Conservation (phyloP, 2,888 invertebrate genomes). For the Drosophila aldrichi region DNA sequence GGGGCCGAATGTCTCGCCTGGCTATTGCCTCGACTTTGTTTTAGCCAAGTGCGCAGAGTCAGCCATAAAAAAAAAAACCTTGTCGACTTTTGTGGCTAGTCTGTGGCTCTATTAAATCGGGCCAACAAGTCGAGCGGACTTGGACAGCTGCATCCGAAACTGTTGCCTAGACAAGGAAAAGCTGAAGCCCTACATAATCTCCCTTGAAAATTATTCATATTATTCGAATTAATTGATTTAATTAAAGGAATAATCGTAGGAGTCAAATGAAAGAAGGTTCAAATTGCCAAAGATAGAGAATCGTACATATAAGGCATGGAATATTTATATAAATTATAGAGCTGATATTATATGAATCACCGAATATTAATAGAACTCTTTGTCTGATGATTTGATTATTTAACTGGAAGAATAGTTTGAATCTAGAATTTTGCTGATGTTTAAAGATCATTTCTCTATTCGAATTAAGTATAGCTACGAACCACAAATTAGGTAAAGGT, state of each 20-base stretch:
- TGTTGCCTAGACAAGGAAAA: neutral
- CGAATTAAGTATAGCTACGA: no score
- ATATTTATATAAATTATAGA: neutral
- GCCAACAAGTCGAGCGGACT: neutral
- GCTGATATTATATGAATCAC: neutral
- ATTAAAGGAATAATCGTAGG: neutral
- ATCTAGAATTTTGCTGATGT: no score
- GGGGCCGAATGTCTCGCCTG: constrained; percentile 16
- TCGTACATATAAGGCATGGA: no score
- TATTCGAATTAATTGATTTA: neutral
- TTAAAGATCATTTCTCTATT: no score
- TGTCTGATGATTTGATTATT: no score
- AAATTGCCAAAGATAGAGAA: neutral
- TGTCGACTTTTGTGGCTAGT: constrained; percentile 7
- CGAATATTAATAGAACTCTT: no score
- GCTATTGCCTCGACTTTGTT: constrained; percentile 37
- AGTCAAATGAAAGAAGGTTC: neutral
- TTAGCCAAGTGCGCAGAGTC: constrained; percentile 28
- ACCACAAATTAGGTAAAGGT: no score
- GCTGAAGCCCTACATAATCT: neutral
- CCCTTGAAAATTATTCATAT: neutral
- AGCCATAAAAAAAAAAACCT: constrained; percentile 43
- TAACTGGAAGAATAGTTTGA: no score
- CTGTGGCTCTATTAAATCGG: constrained; percentile 37
- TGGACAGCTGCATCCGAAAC: neutral